Conservation (phyloP, 1,140 invertebrate genomes). For the Diachasmimorpha longicaudata region DNA sequence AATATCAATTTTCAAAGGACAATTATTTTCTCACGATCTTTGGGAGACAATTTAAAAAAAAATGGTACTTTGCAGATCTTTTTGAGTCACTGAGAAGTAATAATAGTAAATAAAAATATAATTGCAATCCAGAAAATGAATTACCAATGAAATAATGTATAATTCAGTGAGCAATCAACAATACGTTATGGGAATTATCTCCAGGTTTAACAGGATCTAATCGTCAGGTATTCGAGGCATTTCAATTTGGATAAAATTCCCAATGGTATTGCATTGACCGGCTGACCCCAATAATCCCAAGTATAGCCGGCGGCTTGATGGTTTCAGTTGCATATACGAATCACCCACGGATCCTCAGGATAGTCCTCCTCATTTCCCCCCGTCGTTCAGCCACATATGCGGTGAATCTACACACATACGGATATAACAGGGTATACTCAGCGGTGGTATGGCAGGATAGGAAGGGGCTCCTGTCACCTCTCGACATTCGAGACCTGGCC, state of each 20-base stretch:
- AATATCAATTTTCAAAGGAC: too few species aligned
- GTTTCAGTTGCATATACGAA: not conserved
- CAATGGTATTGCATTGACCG: constrained; percentile 12
- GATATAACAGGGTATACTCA: not conserved
- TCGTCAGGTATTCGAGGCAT: not conserved
- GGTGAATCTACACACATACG: not conserved
- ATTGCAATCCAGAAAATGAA: too few species aligned
- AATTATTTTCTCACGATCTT: too few species aligned
- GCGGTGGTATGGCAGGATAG: not conserved
- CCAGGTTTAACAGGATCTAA: not conserved
- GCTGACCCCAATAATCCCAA: constrained; percentile 6
- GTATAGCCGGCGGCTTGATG: not conserved
- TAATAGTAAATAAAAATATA: too few species aligned
- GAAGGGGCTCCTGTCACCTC: not conserved
- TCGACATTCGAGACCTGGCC: constrained; percentile 9
- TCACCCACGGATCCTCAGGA: not conserved
- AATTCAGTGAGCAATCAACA: not conserved
- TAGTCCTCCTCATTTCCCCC: not conserved
- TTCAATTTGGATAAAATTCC: constrained; percentile 12
- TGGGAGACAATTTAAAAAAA: too few species aligned
- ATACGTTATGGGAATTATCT: not conserved
- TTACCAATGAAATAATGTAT: not conserved
- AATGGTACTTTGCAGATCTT: too few species aligned
- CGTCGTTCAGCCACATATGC: not conserved
- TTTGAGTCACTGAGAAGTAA: too few species aligned